Base-by-base conservation (phyloP, 2,888 invertebrate genomes). In the Graphium colonna region DNA sequence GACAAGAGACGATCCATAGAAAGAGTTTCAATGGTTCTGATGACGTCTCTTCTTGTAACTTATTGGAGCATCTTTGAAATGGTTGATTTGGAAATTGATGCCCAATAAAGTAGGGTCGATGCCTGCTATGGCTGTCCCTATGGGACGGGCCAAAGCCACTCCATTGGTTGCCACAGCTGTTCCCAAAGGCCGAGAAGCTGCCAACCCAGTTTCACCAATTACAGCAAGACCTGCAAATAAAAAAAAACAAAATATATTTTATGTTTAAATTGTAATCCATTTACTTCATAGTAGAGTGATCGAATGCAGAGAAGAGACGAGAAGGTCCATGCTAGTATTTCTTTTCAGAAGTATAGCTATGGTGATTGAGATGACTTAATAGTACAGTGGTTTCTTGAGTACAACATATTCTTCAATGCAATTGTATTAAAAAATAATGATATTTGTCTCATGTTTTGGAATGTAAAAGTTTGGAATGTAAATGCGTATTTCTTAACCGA, bases 81-180 rank as follows among this genome's bases (percentile, higher is more conserved):
- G 72, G 50, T 77, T 73, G 3, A 73, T n/a, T 5, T 78, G 66
- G 40, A 72, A 73, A 49, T 74, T 52, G 15, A 89, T 66, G 8
- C 79, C 79, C 1, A 89, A 65, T 0, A 43, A 5, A 0, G 63
- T 1, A 0, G 92, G 92, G 55, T 91, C 89, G 0, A 95, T 82
- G 1, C 95, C 95, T 1, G 95, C 95, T 31, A 95, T 92, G 4
- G 95, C 95, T 0, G 95, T 95, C 16, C 92, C 95, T 0, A 94
- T 89, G 0, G 95, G 95, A 3, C 92, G 87, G 0, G 95, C 93
- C 2, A 95, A 83, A 0, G 95, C 95, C 7, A 94, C 75, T 0
- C 95, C 95, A 39, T 92, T 92, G 0, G 91, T 90, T 0, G 95
- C 95, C 0, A 95, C 91, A 0, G 95, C 95, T 0, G 94, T 93